Base-by-base conservation (phyloP, 1,140 invertebrate genomes). In the Oscheius sp. region DNA sequence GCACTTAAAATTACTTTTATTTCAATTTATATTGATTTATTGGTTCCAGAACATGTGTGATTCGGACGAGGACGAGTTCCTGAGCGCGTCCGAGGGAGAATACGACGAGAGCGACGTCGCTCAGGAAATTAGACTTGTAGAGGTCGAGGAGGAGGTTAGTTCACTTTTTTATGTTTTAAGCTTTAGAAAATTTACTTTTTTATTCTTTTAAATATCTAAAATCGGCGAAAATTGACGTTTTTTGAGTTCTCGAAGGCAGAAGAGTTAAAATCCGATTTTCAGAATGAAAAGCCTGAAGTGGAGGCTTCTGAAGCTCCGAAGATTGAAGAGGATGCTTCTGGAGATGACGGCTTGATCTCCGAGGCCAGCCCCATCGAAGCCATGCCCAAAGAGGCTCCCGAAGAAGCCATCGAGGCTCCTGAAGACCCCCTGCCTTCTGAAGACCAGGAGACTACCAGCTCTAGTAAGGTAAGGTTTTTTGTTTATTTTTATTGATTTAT, bases 21-120 rank as follows among this genome's bases (percentile, higher is more conserved):
- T 45, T 20, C 42, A 13, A 45, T 45, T 45, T 45, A 13, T 13
- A n/a, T 45, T 45, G 42, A 13, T 45, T 45, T 20, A n/a, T 45
- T 13, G 38, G n/a, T 42, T 55, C 23, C 49, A 55, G 49, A 55
- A n/a, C n/a, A 65, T 65, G 63, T 36, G 31, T 31, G 63, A 65
- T 28, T 72, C 69, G 20, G 69, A 72, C 35, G 69, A 72, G 3
- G 69, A 72, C 29, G 38, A 69, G 18, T 72, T 72, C 38, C 28
- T 72, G 67, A 72, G 69, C 49, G 69, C 69, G 2, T 72, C 69
- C 2, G 69, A 72, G 32, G 69, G 69, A 42, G 69, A 72, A 45
- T 31, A 72, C 31, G 46, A 72, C 29, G 49, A 42, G 20, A 20
- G 23, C 26, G 67, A 69, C 20, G 26, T 10, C 31, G 4, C 13